A percentile compares a stretch with the other conserved stretches of the same genome.
These are phyloP conservation scores for Australoheros facetus DNA, from an alignment of 2,797 vertebrate genomes.

Conservation along the genomic window DNA sequence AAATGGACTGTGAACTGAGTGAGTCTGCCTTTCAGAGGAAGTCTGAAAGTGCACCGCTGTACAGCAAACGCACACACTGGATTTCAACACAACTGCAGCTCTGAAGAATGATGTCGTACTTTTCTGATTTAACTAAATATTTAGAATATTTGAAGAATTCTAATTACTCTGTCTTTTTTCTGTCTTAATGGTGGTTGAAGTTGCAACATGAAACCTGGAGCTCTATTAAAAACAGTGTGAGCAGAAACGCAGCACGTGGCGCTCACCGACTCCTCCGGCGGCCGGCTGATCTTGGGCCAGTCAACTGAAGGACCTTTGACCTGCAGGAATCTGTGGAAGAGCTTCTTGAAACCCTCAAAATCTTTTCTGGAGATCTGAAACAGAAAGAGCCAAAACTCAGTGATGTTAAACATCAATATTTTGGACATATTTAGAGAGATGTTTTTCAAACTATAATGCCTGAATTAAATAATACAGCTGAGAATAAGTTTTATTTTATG, in stretches of 20 bases:
- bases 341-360: slow-evolving; percentile 92
- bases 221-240: neutral
- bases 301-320: slow-evolving; percentile 94
- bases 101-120: too few species aligned
- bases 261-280: slow-evolving; percentile 93
- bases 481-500: too few species aligned
- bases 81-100: too few species aligned
- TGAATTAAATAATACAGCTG: neutral
- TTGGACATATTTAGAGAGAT: neutral
- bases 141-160: neutral
- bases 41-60: neutral
- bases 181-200: neutral
- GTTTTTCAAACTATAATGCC: neutral
- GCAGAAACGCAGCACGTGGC: neutral
- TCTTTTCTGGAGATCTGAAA: slow-evolving; percentile 88
- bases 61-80: too few species aligned
- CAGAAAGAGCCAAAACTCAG: neutral
- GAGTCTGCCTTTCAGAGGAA: neutral
- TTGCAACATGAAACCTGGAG: neutral
- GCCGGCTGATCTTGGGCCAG: slow-evolving; percentile 93
- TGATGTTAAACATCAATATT: fast-evolving
- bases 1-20: neutral
- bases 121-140: neutral
- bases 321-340: slow-evolving; percentile 96
- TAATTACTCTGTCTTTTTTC: too few species aligned